Conservation (phyloP, 2,888 invertebrate species). For the Taphrorychus bicolor region DNA sequence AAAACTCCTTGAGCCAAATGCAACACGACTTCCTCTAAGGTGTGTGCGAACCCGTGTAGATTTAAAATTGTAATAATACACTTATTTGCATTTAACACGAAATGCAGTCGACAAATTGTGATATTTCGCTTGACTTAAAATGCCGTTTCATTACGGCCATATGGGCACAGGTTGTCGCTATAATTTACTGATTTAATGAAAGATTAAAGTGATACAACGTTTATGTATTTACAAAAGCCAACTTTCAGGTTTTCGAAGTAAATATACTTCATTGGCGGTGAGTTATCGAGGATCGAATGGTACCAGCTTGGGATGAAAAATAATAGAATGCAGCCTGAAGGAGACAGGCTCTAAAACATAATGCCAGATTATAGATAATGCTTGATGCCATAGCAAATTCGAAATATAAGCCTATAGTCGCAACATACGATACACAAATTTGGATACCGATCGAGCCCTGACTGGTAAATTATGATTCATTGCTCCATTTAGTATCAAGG, state of each 20-base stretch:
- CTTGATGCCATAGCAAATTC: no score
- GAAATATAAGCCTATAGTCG: no score
- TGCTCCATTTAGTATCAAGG: not conserved
- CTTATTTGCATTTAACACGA: conserved; percentile 43
- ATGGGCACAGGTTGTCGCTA: conserved; percentile 21
- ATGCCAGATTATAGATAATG: no score
- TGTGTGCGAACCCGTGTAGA: conserved; percentile 12
- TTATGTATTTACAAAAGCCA: conserved; percentile 1
- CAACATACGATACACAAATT: no score
- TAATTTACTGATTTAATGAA: conserved; percentile 36
- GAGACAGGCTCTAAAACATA: no score
- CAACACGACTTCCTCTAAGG: conserved; percentile 24
- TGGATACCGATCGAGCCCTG: not conserved
- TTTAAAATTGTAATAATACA: conserved; percentile 32
- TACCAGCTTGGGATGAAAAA: not conserved
- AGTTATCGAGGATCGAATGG: not conserved
- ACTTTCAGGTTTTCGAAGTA: not conserved
- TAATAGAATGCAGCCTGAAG: no score
- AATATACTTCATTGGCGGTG: not conserved
- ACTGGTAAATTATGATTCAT: not conserved
- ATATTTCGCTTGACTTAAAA: conserved; percentile 23
- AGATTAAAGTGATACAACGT: conserved; percentile 22
- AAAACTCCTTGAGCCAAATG: conserved; percentile 1
- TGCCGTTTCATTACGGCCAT: conserved; percentile 34
- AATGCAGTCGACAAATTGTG: conserved; percentile 34